These are phyloP conservation scores for Ciconia stormi DNA, from an alignment of 2,113 vertebrate species.

Conservation along the genomic window DNA sequence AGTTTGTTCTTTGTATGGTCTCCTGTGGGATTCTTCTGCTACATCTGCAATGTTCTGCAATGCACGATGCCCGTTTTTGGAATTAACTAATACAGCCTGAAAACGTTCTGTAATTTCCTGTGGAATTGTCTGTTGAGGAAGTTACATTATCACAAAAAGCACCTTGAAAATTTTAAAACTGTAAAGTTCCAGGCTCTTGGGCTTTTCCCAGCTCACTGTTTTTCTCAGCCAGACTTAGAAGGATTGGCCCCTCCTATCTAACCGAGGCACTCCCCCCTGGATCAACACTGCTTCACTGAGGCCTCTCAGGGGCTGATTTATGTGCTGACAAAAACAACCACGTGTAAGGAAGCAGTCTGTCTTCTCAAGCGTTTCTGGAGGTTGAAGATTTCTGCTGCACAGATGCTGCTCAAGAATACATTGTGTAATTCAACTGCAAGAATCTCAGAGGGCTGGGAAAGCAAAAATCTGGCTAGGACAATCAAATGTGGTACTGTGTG, in stretches of 20 bases:
- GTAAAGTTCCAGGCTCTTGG: neutral
- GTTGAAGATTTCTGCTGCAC: constrained; percentile 2
- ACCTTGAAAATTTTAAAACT: neutral
- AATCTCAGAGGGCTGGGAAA: neutral
- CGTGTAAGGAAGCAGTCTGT: constrained; percentile 23
- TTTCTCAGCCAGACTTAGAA: neutral
- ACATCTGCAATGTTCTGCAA: neutral
- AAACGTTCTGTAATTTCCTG: neutral
- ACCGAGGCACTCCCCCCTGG: neutral
- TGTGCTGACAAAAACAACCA: constrained; percentile 30
- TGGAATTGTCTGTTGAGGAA: neutral
- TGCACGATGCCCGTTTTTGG: neutral
- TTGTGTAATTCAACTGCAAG: neutral
- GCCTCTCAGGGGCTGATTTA: constrained; percentile 3
- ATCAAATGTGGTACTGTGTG: neutral
- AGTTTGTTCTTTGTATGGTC: neutral
- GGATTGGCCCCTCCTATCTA: neutral
- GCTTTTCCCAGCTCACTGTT: neutral
- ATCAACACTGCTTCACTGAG: neutral
- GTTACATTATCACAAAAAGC: neutral
- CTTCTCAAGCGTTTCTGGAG: neutral
- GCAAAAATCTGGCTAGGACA: neutral
- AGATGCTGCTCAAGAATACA: neutral
- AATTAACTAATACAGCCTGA: neutral
- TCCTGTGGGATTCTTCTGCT: neutral